Conservation (phyloP, 2,888 invertebrate genomes). For the Aleiodes alternator region DNA sequence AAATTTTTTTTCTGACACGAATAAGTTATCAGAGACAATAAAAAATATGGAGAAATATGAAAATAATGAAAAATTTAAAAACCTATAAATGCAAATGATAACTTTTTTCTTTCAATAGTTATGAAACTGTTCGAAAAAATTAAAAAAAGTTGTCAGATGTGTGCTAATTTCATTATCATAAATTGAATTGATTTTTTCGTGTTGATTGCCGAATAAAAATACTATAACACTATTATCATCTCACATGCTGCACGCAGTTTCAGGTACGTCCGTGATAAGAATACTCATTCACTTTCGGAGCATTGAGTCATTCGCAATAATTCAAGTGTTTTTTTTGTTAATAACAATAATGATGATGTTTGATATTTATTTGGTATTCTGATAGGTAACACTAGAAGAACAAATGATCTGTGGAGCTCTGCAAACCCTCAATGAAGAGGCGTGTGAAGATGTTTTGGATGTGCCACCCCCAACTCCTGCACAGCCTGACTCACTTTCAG, state of each 20-base stretch:
- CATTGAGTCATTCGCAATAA: background rate
- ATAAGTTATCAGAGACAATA: too few species aligned
- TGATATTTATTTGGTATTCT: background rate
- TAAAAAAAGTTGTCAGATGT: too few species aligned
- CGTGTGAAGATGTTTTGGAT: slow-evolving; percentile 92
- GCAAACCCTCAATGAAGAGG: slow-evolving; percentile 94
- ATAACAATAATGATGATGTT: background rate
- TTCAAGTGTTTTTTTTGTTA: background rate
- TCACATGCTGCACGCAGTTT: slow-evolving; percentile 20
- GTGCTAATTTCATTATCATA: too few species aligned
- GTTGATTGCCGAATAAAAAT: slow-evolving; percentile 4
- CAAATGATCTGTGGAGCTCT: slow-evolving; percentile 96
- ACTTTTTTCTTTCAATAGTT: too few species aligned
- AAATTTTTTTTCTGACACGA: too few species aligned
- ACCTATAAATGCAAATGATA: too few species aligned
- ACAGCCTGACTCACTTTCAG: slow-evolving; percentile 71
- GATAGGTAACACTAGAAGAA: slow-evolving; percentile 93
- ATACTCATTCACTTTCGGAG: background rate
- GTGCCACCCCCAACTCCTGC: slow-evolving; percentile 73
- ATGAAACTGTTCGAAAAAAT: too few species aligned
- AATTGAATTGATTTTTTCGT: background rate
- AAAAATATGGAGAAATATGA: too few species aligned
- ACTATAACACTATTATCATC: slow-evolving; percentile 7
- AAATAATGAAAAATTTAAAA: too few species aligned
- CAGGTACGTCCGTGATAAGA: slow-evolving; percentile 25